A percentile compares a stretch with the other conserved stretches of the same genome.
These are phyloP conservation scores for Patella ulyssiponensis DNA, from an alignment of 2,888 invertebrate species.

Conservation along the genomic window DNA sequence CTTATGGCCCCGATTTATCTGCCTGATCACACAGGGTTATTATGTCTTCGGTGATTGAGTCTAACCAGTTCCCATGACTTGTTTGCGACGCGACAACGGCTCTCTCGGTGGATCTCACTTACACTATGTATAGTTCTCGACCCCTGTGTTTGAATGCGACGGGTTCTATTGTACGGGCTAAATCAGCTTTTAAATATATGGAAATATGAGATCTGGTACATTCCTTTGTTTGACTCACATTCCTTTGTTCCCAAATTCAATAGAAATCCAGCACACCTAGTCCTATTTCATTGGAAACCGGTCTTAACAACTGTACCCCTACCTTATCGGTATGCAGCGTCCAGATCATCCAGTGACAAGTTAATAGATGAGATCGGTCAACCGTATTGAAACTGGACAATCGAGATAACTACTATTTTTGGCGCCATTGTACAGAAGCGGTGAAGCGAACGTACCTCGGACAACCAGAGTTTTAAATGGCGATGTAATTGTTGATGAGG, in stretches of 20 bases:
- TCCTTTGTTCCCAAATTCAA: not conserved
- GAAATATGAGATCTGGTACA: not conserved
- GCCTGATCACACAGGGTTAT: no score
- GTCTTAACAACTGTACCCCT: conserved; percentile 1
- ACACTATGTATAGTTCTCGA: no score
- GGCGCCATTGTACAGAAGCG: not conserved
- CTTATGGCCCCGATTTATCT: no score
- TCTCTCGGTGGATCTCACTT: no score
- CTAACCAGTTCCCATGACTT: no score
- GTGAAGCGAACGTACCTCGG: conserved; percentile 3
- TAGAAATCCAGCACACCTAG: not conserved
- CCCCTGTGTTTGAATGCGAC: not conserved
- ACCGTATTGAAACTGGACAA: not conserved
- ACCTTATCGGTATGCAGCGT: not conserved
- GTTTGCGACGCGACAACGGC: no score
- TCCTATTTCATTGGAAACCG: conserved; percentile 1
- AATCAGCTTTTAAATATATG: conserved; percentile 1
- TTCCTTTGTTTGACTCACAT: not conserved
- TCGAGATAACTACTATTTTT: not conserved
- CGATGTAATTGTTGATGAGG: not conserved
- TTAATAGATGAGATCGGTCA: no score
- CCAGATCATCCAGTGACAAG: no score
- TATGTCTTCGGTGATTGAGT: no score
- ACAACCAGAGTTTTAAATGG: not conserved
- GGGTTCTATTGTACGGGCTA: not conserved